Conservation (phyloP, 2,888 invertebrate species). For the Rhorus exstirpatorius region DNA sequence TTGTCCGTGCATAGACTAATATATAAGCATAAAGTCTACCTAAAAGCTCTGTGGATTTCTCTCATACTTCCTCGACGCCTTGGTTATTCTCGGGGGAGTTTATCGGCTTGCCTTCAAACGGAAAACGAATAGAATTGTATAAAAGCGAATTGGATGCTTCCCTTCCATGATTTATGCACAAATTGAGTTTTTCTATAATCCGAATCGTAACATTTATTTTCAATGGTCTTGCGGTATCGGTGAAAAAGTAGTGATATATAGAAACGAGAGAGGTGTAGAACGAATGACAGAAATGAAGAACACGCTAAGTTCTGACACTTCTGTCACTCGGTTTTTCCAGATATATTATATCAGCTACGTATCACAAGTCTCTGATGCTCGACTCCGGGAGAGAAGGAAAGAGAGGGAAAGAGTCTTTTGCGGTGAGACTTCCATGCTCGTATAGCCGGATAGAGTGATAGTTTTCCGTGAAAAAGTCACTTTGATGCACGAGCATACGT, state of each 20-base stretch:
- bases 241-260: not conserved
- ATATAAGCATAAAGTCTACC: not conserved
- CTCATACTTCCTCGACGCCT: not conserved
- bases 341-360: conserved; percentile 44
- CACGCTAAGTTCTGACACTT: not conserved
- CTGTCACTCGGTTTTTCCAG: conserved; percentile 11
- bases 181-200: not conserved
- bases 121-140: not conserved
- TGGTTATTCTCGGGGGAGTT: not conserved
- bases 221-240: not conserved
- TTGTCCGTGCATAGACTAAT: no score
- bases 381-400: not conserved
- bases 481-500: conserved; percentile 63
- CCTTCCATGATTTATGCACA: not conserved
- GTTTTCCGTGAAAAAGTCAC: conserved; percentile 48
- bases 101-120: not conserved
- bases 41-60: not conserved
- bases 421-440: not conserved
- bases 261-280: not conserved
- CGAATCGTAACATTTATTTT: not conserved
- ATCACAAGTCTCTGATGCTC: conserved; percentile 17
- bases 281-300: not conserved
- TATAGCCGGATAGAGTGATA: conserved; percentile 40
- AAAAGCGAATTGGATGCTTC: not conserved
- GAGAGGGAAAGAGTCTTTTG: conserved; percentile 1